These are phyloP conservation scores for Ceryle rudis DNA, from an alignment of 2,797 vertebrate genomes.

Conservation along the genomic window DNA sequence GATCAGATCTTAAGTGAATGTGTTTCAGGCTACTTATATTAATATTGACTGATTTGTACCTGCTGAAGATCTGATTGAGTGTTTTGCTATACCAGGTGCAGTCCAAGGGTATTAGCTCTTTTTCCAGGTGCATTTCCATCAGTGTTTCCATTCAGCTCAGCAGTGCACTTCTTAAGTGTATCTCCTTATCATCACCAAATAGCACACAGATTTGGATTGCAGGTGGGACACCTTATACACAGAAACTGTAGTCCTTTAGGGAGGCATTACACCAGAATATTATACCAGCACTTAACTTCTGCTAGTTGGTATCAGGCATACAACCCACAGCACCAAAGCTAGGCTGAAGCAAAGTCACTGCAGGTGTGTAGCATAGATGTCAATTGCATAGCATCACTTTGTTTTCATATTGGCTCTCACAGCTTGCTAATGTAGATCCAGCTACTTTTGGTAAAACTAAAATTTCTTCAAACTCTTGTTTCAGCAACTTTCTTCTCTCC, in stretches of 20 bases:
- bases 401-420: neutral
- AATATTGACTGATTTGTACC: neutral
- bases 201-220: neutral
- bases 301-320: neutral
- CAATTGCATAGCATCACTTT: neutral
- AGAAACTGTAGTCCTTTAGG: neutral
- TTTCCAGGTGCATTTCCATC: neutral
- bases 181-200: neutral
- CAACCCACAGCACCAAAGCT: neutral
- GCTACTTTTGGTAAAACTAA: neutral
- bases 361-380: fast-evolving
- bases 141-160: neutral
- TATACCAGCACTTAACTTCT: neutral
- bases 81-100: neutral
- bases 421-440: neutral
- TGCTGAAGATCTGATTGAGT: neutral
- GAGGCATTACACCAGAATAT: neutral
- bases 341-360: neutral
- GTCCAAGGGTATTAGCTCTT: neutral
- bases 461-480: neutral
- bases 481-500: neutral
- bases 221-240: neutral
- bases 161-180: neutral
- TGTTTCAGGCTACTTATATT: neutral
- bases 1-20: neutral